Evolutionary conservation across 1,140 invertebrate species (phyloP).

Genomic region (Tetraneura akinire): DNA sequence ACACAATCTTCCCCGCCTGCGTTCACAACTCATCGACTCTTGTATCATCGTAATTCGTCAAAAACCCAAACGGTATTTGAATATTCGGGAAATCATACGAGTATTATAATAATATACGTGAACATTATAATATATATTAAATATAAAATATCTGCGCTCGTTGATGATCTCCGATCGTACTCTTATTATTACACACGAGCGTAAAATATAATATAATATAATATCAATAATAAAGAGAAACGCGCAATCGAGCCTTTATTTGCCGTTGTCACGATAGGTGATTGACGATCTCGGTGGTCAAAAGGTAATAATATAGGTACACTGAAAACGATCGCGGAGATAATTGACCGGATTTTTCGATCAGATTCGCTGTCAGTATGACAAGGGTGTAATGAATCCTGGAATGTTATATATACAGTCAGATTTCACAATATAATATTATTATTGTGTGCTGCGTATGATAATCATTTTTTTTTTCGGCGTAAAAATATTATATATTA

Average conservation of each 20-base stretch:
- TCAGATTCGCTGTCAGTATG: slow-evolving; percentile 49
- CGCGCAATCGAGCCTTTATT: slow-evolving; percentile 18
- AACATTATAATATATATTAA: neutral
- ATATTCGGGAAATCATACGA: neutral
- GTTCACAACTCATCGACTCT: neutral
- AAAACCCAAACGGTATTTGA: slow-evolving; percentile 3
- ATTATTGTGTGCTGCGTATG: slow-evolving; percentile 9
- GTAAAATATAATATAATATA: too few relatives aligned
- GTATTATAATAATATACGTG: neutral
- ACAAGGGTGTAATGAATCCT: slow-evolving; percentile 51
- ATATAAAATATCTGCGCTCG: slow-evolving; percentile 4
- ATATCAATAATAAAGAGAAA: slow-evolving; percentile 9
- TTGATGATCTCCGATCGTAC: neutral
- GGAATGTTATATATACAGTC: slow-evolving; percentile 31
- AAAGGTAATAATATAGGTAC: neutral
- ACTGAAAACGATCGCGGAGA: slow-evolving; percentile 43
- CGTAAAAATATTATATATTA: slow-evolving; percentile 32
- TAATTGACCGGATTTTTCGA: slow-evolving; percentile 51
- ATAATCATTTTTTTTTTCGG: slow-evolving; percentile 40
- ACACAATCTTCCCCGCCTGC: neutral
- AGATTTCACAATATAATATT: slow-evolving; percentile 9
- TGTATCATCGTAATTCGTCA: slow-evolving; percentile 25
- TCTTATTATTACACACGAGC: too few relatives aligned
- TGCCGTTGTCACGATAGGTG: slow-evolving; percentile 21
- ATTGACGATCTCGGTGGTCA: slow-evolving; percentile 49